phyloP scores from a whole-genome alignment of 2,113 vertebrate genomes.

The Diadophis punctatus region DNA sequence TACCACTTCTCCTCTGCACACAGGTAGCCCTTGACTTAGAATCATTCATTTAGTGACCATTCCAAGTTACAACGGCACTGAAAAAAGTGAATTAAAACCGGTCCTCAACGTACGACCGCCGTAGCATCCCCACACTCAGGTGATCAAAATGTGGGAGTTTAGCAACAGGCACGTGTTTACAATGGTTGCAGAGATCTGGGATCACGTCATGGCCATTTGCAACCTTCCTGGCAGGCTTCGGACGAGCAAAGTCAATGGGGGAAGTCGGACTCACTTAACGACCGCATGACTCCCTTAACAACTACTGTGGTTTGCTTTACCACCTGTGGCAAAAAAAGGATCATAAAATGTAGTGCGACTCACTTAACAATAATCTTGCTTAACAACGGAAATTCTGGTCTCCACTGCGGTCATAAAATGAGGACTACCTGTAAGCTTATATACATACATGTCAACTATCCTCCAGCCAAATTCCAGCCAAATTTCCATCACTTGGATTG shows the following conservation, averaged over 20 bases:
- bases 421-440: not conserved
- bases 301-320: not conserved
- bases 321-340: not conserved
- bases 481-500: not conserved
- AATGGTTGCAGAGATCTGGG: not conserved
- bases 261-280: not conserved
- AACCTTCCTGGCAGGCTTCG: not conserved
- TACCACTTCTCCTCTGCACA: not conserved
- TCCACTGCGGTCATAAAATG: not conserved
- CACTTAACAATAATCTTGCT: not conserved
- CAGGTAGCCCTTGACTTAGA: not conserved
- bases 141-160: not conserved
- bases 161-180: not conserved
- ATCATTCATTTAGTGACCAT: not conserved
- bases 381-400: not conserved
- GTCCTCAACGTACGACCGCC: not conserved
- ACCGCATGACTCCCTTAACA: not conserved
- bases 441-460: not conserved
- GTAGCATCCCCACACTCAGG: not conserved
- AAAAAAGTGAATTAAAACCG: not conserved
- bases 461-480: not conserved
- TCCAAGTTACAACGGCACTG: not conserved
- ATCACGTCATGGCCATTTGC: not conserved
- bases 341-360: not conserved
- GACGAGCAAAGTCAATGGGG: not conserved